Conservation (phyloP, 2,797 vertebrate genomes). For the Chrysocyon brachyurus region DNA sequence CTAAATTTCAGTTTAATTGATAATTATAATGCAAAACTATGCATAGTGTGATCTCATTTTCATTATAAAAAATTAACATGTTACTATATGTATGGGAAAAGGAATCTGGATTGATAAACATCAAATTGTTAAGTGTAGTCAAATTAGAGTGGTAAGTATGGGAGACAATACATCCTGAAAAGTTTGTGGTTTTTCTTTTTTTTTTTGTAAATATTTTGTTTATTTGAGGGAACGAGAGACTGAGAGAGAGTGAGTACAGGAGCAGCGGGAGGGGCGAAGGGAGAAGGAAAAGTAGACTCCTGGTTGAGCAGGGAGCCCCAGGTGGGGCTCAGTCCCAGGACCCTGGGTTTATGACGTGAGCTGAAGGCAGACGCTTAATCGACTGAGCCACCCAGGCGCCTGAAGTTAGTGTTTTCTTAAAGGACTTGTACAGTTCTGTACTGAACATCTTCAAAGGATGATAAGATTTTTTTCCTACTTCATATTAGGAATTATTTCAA, state of each 20-base stretch:
- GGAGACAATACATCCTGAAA: background rate
- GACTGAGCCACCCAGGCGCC: no score
- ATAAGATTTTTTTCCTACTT: background rate
- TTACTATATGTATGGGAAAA: background rate
- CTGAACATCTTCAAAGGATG: background rate
- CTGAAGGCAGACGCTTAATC: no score
- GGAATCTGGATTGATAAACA: background rate
- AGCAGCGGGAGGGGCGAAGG: no score
- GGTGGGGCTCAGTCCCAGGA: background rate
- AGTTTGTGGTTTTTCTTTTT: background rate
- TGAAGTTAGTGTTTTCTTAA: conserved; percentile 30
- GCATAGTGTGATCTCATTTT: conserved; percentile 38
- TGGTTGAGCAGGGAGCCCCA: no score
- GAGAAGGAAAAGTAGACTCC: no score
- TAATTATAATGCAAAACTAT: conserved; percentile 39
- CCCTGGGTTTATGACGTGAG: no score
- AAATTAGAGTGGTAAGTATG: background rate
- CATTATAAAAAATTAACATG: conserved; percentile 13
- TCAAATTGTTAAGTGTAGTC: background rate
- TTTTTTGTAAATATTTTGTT: no score
- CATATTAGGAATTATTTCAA: background rate
- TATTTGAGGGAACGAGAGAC: no score
- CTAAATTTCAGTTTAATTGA: conserved; percentile 32
- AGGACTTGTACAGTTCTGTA: background rate
- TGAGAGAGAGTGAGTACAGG: no score